Percentiles rank a stretch among this genome's conserved stretches.
Evolutionary conservation across 92 coral and sea anemone genomes (phyloP).

Genomic region (Isaurus tuberculatus): DNA sequence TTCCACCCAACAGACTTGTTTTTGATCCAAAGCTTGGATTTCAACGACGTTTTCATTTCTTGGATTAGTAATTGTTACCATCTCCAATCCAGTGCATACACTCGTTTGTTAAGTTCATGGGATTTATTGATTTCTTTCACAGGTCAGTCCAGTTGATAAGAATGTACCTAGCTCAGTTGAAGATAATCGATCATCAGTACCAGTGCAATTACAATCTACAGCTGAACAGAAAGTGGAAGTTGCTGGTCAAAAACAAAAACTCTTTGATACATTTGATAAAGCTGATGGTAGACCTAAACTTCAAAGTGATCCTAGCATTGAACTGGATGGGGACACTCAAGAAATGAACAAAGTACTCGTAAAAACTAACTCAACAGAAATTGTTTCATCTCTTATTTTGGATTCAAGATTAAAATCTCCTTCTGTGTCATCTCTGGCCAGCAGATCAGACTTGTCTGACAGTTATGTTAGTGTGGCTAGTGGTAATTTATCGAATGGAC

Average conservation of each 20-base stretch:
- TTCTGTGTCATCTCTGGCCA: constrained; percentile 88
- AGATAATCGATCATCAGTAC: neutral
- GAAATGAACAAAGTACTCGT: constrained; percentile 94
- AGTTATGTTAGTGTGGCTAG: constrained; percentile 91
- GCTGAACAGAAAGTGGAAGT: neutral
- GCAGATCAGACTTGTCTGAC: constrained; percentile 78
- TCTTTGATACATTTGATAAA: neutral
- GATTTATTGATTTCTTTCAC: neutral
- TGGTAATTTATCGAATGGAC: constrained; percentile 82
- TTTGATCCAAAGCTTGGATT: no score
- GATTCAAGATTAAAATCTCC: constrained; percentile 88
- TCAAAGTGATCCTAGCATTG: constrained; percentile 74
- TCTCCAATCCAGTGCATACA: no score
- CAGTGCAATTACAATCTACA: neutral
- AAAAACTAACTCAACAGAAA: constrained; percentile 91
- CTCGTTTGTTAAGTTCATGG: neutral
- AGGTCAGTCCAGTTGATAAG: neutral
- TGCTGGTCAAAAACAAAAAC: neutral
- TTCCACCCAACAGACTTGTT: no score
- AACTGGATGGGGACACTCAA: constrained; percentile 86
- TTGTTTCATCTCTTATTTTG: constrained; percentile 73
- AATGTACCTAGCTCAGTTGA: constrained; percentile 13
- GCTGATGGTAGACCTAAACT: constrained; percentile 21
- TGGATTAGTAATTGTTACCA: no score
- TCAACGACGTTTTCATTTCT: no score